Evolutionary conservation across 2,888 invertebrate species (phyloP).

Genomic region (Andrena bicolor): DNA sequence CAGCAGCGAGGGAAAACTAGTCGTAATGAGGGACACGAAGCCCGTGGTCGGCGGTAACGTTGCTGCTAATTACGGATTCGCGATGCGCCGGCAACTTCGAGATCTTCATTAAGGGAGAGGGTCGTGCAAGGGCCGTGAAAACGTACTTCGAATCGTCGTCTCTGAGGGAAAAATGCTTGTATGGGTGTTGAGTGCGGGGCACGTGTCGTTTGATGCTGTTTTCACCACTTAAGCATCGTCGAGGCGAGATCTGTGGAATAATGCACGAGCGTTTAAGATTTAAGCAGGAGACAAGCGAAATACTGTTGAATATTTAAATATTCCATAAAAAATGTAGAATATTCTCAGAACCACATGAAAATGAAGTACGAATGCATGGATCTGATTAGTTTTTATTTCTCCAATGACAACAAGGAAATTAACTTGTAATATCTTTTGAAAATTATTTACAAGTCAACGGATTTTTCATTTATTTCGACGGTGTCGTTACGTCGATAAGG

Average conservation of each 20-base stretch:
- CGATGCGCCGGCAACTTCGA: conserved; percentile 58
- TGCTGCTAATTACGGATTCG: conserved; percentile 71
- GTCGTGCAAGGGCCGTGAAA: conserved; percentile 39
- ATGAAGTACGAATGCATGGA: no score
- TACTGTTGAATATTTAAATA: no score
- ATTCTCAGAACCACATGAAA: no score
- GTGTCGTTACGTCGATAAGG: neutral
- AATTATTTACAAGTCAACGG: neutral
- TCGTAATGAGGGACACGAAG: conserved; percentile 62
- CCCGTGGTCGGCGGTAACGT: conserved; percentile 48
- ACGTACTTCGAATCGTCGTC: conserved; percentile 26
- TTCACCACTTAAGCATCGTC: neutral
- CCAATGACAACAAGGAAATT: no score
- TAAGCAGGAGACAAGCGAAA: no score
- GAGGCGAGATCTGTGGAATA: neutral
- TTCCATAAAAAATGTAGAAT: no score
- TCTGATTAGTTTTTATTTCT: no score
- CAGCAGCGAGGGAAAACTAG: conserved; percentile 46
- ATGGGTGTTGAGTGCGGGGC: neutral
- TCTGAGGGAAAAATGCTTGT: neutral
- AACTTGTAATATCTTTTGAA: neutral
- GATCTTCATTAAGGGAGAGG: conserved; percentile 67
- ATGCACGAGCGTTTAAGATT: neutral
- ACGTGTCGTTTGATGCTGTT: conserved; percentile 4
- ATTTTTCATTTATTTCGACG: neutral